Conservation (phyloP, 2,888 invertebrate species). For the Uropetala carovei region DNA sequence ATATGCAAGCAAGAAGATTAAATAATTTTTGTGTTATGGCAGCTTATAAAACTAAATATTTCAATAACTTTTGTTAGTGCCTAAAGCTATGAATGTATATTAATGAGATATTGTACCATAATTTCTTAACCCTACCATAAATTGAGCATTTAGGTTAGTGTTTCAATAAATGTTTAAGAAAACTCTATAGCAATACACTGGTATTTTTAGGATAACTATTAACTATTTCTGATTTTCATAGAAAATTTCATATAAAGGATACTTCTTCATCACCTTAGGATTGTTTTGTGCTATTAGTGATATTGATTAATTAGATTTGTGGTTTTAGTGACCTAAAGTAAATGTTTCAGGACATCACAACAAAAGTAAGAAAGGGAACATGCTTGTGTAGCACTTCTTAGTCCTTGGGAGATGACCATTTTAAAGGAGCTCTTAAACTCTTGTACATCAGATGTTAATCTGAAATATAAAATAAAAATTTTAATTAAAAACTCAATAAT, state of each 20-base stretch:
- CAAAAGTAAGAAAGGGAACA: slow-evolving; percentile 64
- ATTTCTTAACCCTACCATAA: too few relatives aligned
- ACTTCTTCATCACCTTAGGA: background rate
- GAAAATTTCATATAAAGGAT: background rate
- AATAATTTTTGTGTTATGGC: too few relatives aligned
- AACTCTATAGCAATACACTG: too few relatives aligned
- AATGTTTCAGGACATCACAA: background rate
- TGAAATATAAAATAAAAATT: slow-evolving; percentile 73
- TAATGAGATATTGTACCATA: too few relatives aligned
- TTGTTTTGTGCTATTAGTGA: background rate
- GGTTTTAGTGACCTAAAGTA: background rate
- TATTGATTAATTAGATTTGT: too few relatives aligned
- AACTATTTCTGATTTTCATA: background rate
- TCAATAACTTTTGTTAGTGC: too few relatives aligned
- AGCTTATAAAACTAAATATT: too few relatives aligned
- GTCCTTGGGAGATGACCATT: slow-evolving; percentile 92
- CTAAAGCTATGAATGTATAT: too few relatives aligned
- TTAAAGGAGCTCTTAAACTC: slow-evolving; percentile 99
- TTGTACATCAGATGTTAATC: slow-evolving; percentile 94
- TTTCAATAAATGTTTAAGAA: too few relatives aligned
- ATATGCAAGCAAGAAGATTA: too few relatives aligned
- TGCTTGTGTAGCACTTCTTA: slow-evolving; percentile 92
- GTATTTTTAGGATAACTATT: background rate
- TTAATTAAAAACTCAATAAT: background rate
- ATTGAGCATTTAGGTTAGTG: too few relatives aligned